Conservation (phyloP, 2,888 invertebrate genomes). For the Zhengitettix transpicula region DNA sequence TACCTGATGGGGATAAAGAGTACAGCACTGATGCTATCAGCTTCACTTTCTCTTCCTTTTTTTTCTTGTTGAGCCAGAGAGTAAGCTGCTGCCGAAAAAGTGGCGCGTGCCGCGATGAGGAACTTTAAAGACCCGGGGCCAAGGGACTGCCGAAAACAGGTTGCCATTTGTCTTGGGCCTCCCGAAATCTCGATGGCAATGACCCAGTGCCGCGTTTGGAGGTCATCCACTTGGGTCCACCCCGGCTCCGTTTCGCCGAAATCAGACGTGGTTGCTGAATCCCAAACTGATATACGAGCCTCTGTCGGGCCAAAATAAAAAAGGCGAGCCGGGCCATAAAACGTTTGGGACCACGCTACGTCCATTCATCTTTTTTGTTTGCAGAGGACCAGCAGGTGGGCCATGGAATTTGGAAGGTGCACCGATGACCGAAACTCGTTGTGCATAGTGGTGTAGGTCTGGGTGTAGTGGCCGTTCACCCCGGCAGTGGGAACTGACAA, state of each 20-base stretch:
- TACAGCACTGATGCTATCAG: too few relatives aligned
- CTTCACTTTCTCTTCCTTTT: too few relatives aligned
- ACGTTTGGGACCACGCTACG: not conserved
- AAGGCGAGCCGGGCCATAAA: not conserved
- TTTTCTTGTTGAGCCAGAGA: too few relatives aligned
- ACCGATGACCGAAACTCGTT: not conserved
- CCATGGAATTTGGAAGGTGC: not conserved
- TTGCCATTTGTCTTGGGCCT: not conserved
- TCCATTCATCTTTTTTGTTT: not conserved
- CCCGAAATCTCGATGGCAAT: not conserved
- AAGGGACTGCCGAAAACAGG: too few relatives aligned
- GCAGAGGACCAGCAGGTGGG: not conserved
- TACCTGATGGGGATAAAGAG: too few relatives aligned
- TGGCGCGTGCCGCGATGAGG: too few relatives aligned
- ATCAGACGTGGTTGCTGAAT: not conserved
- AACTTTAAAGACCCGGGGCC: too few relatives aligned
- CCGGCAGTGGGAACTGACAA: not conserved
- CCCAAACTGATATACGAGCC: not conserved
- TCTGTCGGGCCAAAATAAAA: not conserved
- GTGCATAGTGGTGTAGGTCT: constrained; percentile 1
- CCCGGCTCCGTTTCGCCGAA: not conserved
- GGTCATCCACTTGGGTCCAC: not conserved
- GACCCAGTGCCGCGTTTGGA: not conserved
- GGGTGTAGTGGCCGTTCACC: not conserved
- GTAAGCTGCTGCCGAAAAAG: too few relatives aligned